Evolutionary conservation across 2,888 invertebrate species (phyloP), one percentile per base, ranked within the genome.

Genomic region (Andrena camellia): DNA sequence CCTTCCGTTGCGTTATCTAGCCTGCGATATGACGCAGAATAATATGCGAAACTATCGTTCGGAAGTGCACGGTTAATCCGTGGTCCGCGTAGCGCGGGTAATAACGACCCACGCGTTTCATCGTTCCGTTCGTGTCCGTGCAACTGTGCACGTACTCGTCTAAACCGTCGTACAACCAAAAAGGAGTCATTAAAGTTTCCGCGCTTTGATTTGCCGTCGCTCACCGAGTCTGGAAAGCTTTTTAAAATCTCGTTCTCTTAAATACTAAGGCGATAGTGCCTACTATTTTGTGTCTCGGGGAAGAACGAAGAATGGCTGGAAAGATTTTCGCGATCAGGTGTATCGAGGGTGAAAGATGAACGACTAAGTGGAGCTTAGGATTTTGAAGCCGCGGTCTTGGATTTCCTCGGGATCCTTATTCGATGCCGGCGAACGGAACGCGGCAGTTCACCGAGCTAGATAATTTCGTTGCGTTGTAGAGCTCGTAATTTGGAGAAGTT

Each of bases 41-140:
- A 88, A 88, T 85, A 82, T 78, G 71, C 69, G 78, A 75, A 88
- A 87, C 76, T 88, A 88, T 86, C 73, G 57, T 77, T 78, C 64
- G 74, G 73, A 88, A 86, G 71, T 77, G 62, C 78, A 78, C 59
- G 69, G 75, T 75, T 88, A 85, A 88, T 84, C 80, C 71, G 69
- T 52, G 63, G 71, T 57, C 59, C 48, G 66, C 77, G 67, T 62
- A 70, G 52, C 48, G 35, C 74, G 60, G 82, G 82, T 86, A 86
- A 80, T 74, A 73, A 60, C 52, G 31, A 66, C 60, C 31, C 35
- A 59, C 26, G 35, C 26, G 69, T 74, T 60, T 54, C 33, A 57
- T 20, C 31, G 20, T 8, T 13, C 31, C 35, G 59, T 64, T 33
- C 57, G 52, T 48, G 70, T 59, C 35, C 35, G 31, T n/a, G 29